A percentile compares a stretch with the other conserved stretches of the same genome.
Conservation (phyloP, 2,888 invertebrate species). For the Eupithecia tripunctaria region DNA sequence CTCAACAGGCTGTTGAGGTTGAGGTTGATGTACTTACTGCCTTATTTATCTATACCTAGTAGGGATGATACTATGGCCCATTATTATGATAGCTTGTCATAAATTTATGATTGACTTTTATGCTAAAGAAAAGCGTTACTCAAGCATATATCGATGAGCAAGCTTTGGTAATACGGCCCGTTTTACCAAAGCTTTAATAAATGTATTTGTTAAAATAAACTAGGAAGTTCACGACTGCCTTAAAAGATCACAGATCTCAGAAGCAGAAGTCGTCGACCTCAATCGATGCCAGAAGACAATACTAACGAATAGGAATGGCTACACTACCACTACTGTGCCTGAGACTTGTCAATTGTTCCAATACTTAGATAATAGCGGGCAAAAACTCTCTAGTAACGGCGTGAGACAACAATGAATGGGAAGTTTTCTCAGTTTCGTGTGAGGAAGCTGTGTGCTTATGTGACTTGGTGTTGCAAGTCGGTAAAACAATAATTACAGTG, state of each 20-base stretch:
- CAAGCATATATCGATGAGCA: no score
- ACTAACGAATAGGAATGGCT: background rate
- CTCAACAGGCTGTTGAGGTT: no score
- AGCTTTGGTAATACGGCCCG: no score
- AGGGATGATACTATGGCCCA: no score
- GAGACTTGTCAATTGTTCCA: constrained; percentile 11
- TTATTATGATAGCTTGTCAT: no score
- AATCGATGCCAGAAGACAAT: background rate
- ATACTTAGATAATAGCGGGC: constrained; percentile 9
- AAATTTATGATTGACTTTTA: no score
- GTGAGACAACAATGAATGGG: constrained; percentile 3
- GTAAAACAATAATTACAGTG: background rate
- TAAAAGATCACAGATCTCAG: background rate
- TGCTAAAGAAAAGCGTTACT: no score
- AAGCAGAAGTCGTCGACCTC: background rate
- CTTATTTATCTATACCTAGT: no score
- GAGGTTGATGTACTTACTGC: no score
- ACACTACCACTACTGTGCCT: background rate
- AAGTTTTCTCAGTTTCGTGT: constrained; percentile 1
- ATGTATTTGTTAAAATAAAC: no score
- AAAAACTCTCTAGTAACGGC: background rate
- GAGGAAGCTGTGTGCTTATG: constrained; percentile 1
- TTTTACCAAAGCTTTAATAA: no score
- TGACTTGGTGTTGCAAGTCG: background rate
- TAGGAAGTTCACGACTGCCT: background rate